Percentiles rank a stretch among this genome's conserved stretches.
phyloP scores from a whole-genome alignment of 1,140 invertebrate genomes.

The Andricus grossulariae region DNA sequence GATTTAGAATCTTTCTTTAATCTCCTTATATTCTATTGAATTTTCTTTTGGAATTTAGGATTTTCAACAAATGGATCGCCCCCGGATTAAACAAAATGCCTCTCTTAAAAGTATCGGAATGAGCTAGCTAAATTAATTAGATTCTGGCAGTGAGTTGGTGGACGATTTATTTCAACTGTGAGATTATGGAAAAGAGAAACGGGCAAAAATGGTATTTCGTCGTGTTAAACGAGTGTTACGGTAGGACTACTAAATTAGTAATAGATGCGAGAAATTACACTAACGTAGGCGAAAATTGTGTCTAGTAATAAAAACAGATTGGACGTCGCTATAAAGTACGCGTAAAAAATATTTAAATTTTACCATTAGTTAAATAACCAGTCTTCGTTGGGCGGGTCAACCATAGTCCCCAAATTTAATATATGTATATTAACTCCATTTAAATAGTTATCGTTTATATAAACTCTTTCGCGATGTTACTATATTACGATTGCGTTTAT shows the following conservation, averaged over 20 bases:
- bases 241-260: conserved; percentile 6
- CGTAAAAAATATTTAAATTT: conserved; percentile 61
- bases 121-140: not conserved
- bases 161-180: not conserved
- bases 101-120: conserved; percentile 9
- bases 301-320: conserved; percentile 30
- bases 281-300: conserved; percentile 27
- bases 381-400: conserved; percentile 70
- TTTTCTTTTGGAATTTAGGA: not conserved
- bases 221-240: conserved; percentile 25
- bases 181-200: conserved; percentile 4
- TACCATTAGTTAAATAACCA: conserved; percentile 72
- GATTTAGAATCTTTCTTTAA: not conserved
- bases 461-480: conserved; percentile 39
- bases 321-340: conserved; percentile 21
- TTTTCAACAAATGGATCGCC: not conserved
- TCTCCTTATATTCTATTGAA: conserved; percentile 3
- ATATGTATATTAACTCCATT: conserved; percentile 43
- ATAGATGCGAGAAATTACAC: conserved; percentile 24
- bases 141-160: not conserved
- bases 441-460: conserved; percentile 44
- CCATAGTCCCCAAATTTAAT: conserved; percentile 49
- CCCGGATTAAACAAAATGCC: not conserved
- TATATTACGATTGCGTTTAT: conserved; percentile 44
- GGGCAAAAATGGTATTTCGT: conserved; percentile 6